Evolutionary conservation across 2,888 invertebrate genomes (phyloP).

Genomic region (Agrochola circellaris): DNA sequence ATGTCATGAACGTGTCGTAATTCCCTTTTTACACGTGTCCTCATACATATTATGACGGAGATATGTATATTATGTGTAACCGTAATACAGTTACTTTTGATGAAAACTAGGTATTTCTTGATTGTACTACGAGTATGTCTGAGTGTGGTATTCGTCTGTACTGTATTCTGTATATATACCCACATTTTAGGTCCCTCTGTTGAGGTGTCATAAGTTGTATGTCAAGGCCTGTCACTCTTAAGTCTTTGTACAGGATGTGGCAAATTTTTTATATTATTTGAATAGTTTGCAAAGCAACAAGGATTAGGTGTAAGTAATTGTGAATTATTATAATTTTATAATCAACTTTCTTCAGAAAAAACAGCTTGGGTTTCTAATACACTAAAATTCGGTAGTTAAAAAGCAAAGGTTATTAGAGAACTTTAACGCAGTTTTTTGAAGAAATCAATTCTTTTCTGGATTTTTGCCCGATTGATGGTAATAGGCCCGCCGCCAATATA

Average conservation of each 20-base stretch:
- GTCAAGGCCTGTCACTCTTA: neutral
- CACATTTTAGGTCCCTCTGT: neutral
- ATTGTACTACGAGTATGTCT: neutral
- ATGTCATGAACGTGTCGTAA: neutral
- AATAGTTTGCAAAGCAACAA: neutral
- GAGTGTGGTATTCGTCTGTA: too few relatives aligned
- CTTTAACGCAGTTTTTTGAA: neutral
- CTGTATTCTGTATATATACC: too few relatives aligned
- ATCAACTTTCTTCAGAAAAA: neutral
- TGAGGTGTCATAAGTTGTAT: neutral
- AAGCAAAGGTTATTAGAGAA: neutral
- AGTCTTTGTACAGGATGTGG: constrained; percentile 4
- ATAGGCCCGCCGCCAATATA: neutral
- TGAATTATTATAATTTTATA: too few relatives aligned
- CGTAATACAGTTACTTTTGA: neutral
- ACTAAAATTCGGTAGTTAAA: neutral
- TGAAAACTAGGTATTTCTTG: neutral
- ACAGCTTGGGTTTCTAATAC: neutral
- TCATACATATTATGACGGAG: neutral
- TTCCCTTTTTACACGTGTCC: neutral
- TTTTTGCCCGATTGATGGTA: too few relatives aligned
- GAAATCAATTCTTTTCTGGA: neutral
- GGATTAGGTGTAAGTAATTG: neutral
- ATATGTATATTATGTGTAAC: neutral
- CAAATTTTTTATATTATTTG: neutral